Conservation (phyloP, 1,140 invertebrate species). For the Sminthurides bifidus region DNA sequence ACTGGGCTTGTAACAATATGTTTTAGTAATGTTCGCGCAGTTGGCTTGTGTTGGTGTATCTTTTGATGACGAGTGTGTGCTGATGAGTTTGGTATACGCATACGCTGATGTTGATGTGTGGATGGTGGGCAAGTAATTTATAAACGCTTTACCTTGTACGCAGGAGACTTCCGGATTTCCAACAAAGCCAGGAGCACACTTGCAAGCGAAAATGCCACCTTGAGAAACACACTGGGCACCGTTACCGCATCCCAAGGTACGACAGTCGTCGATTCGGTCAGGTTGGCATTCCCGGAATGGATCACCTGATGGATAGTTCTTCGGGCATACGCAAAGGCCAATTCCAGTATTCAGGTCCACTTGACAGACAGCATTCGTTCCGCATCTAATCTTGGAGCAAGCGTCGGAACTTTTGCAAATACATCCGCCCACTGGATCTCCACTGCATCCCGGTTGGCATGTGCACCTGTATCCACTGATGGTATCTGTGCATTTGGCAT, state of each 20-base stretch:
- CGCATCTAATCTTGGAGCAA: conserved; percentile 60
- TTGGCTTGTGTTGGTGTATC: no score
- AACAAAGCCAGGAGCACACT: conserved; percentile 59
- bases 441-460: conserved; percentile 63
- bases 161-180: conserved; percentile 62
- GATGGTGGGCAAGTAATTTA: no score
- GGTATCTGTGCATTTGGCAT: conserved; percentile 74
- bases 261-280: conserved; percentile 50
- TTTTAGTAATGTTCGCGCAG: no score
- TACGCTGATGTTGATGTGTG: no score
- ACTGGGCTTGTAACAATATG: no score
- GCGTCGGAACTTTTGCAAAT: conserved; percentile 52
- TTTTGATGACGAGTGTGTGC: no score
- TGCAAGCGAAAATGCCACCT: conserved; percentile 65
- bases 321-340: conserved; percentile 68
- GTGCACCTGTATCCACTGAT: conserved; percentile 46
- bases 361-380: conserved; percentile 66
- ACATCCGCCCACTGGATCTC: conserved; percentile 66
- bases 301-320: conserved; percentile 66
- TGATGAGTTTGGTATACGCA: no score
- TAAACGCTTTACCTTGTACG: conserved; percentile 63
- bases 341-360: conserved; percentile 45
- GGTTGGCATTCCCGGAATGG: conserved; percentile 58
- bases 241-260: conserved; percentile 65
- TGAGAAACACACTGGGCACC: conserved; percentile 67